Percentiles rank a stretch among this genome's conserved stretches.
Conservation (phyloP, 2,113 vertebrate genomes). For the Microtus oregoni region DNA sequence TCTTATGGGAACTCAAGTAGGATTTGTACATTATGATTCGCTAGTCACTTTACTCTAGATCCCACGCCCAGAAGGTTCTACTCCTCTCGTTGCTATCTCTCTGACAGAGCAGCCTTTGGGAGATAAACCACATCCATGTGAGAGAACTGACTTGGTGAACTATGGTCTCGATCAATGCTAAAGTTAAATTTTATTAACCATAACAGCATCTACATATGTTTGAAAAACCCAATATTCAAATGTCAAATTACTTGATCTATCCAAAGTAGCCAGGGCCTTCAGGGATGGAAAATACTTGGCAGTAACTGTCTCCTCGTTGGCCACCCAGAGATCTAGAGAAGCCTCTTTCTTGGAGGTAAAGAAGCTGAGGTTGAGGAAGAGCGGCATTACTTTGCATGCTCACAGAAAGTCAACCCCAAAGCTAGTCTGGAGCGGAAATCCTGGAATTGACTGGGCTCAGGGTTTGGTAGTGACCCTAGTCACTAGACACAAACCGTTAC, state of each 20-base stretch:
- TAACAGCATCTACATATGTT: neutral
- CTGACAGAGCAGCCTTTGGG: neutral
- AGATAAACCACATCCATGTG: neutral
- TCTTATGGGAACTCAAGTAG: neutral
- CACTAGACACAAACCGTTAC: neutral
- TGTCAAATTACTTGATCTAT: neutral
- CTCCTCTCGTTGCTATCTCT: neutral
- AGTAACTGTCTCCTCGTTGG: neutral
- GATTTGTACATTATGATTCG: too few species aligned
- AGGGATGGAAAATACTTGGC: neutral
- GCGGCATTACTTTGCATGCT: neutral
- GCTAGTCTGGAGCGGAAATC: neutral
- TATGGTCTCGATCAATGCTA: neutral
- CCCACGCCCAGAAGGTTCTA: neutral
- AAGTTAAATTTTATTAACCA: conserved; percentile 11
- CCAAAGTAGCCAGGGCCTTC: neutral
- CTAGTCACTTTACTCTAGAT: too few species aligned
- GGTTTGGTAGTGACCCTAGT: neutral
- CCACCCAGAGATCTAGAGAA: neutral
- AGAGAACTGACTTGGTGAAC: neutral
- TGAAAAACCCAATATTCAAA: neutral
- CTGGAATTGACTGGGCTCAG: neutral
- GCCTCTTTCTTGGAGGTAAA: neutral
- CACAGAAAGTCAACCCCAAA: neutral
- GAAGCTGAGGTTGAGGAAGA: neutral